Evolutionary conservation across 2,888 invertebrate species (phyloP).

Genomic region (Meandrusa payeni): DNA sequence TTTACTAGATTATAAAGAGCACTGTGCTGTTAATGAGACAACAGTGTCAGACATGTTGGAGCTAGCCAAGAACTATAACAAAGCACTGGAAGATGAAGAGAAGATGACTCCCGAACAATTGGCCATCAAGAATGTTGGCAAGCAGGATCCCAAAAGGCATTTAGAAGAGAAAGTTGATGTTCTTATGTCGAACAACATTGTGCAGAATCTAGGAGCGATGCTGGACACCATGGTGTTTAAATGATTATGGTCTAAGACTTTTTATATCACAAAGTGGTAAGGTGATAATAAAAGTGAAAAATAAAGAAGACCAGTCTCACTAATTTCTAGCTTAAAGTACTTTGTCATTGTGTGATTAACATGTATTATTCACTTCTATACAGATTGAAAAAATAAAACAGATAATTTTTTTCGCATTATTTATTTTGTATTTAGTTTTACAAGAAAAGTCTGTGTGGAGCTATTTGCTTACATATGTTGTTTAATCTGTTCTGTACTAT

Average conservation of each 20-base stretch:
- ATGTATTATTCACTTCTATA: conserved; percentile 54
- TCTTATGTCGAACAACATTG: conserved; percentile 98
- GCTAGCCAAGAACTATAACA: conserved; percentile 98
- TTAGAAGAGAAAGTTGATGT: conserved; percentile 98
- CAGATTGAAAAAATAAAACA: conserved; percentile 61
- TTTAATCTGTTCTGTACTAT: conserved; percentile 45
- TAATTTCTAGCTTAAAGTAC: conserved; percentile 30
- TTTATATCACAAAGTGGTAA: conserved; percentile 36
- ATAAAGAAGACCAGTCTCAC: conserved; percentile 51
- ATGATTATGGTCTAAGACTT: conserved; percentile 54
- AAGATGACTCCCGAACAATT: conserved; percentile 99
- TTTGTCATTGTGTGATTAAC: conserved; percentile 52
- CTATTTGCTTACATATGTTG: conserved; percentile 55
- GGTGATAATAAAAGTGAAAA: conserved; percentile 53
- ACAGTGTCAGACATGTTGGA: conserved; percentile 98
- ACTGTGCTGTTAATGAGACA: conserved; percentile 95
- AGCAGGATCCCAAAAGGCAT: conserved; percentile 99
- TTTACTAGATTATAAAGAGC: conserved; percentile 94
- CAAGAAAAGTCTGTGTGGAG: conserved; percentile 53
- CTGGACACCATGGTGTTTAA: conserved; percentile 85
- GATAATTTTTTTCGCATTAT: conserved; percentile 40
- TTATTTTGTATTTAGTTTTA: conserved; percentile 30
- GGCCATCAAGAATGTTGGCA: conserved; percentile 99
- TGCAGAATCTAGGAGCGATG: conserved; percentile 98
- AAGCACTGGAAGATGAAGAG: conserved; percentile 99